Conservation (phyloP, 2,797 vertebrate genomes). For the Ambastaia sidthimunki region DNA sequence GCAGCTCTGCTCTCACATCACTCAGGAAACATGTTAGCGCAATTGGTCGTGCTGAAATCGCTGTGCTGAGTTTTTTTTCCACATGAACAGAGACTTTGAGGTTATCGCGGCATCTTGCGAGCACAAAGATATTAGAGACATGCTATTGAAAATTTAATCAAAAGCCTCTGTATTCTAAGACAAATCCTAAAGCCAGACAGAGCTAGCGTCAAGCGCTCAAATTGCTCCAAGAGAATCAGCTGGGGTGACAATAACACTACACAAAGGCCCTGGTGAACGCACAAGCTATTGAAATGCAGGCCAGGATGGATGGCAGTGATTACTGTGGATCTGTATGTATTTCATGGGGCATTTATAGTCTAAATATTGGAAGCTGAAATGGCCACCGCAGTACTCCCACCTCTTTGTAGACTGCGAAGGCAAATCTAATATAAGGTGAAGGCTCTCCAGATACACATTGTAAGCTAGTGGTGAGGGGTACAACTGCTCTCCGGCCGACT, state of each 20-base stretch:
- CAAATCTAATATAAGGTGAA: conserved; percentile 54
- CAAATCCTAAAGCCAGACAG: conserved; percentile 31
- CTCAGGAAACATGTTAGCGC: background rate
- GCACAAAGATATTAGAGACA: conserved; percentile 33
- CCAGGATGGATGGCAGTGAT: conserved; percentile 40
- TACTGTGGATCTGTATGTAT: conserved; percentile 51
- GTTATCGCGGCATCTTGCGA: conserved; percentile 16
- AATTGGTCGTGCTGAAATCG: background rate
- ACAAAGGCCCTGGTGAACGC: conserved; percentile 47
- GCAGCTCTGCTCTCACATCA: conserved; percentile 16
- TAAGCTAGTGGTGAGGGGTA: conserved; percentile 56
- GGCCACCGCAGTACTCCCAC: conserved; percentile 31
- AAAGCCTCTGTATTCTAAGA: conserved; percentile 37
- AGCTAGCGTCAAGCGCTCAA: conserved; percentile 22
- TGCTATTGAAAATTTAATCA: conserved; percentile 40
- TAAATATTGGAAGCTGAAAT: conserved; percentile 49
- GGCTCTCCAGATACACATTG: conserved; percentile 58
- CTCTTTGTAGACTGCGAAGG: conserved; percentile 44
- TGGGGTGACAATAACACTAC: conserved; percentile 35
- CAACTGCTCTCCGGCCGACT: conserved; percentile 60
- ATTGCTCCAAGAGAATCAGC: conserved; percentile 15
- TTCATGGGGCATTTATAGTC: conserved; percentile 62
- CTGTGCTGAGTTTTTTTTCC: background rate
- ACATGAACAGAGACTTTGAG: conserved; percentile 28
- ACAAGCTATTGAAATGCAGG: conserved; percentile 38